These are phyloP conservation scores for Erethizon dorsatum DNA, from an alignment of 2,797 vertebrate genomes.

Conservation along the genomic window DNA sequence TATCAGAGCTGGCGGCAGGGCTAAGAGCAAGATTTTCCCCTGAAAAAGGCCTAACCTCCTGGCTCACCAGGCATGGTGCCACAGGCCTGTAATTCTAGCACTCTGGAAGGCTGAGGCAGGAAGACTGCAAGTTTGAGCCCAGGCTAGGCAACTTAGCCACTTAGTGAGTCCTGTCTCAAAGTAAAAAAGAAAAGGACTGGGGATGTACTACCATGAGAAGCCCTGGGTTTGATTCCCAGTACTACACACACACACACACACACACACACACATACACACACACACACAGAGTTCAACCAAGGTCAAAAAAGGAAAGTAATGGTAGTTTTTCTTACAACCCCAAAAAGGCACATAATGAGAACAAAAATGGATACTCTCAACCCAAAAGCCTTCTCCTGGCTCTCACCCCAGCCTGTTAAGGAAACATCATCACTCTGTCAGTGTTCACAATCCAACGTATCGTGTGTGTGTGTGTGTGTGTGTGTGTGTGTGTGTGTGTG, in stretches of 20 bases:
- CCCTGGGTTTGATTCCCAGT: neutral
- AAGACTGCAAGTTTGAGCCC: neutral
- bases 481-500: too few species aligned
- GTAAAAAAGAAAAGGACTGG: neutral
- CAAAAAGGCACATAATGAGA: neutral
- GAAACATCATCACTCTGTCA: neutral
- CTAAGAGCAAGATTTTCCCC: conserved; percentile 1
- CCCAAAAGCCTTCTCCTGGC: neutral
- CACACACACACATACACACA: neutral
- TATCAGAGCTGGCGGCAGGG: neutral
- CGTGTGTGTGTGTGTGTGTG: neutral
- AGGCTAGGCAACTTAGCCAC: neutral
- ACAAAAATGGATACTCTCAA: neutral
- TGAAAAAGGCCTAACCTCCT: neutral
- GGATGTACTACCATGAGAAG: neutral
- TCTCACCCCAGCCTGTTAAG: neutral
- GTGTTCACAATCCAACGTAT: neutral
- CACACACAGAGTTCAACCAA: neutral
- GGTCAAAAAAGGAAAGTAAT: conserved; percentile 9
- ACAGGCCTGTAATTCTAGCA: neutral
- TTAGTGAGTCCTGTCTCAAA: neutral
- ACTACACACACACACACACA: neutral
- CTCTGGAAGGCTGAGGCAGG: neutral
- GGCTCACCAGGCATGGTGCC: neutral
- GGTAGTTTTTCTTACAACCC: neutral